Evolutionary conservation across 2,797 vertebrate species (phyloP).

Genomic region (Tenualosa ilisha): DNA sequence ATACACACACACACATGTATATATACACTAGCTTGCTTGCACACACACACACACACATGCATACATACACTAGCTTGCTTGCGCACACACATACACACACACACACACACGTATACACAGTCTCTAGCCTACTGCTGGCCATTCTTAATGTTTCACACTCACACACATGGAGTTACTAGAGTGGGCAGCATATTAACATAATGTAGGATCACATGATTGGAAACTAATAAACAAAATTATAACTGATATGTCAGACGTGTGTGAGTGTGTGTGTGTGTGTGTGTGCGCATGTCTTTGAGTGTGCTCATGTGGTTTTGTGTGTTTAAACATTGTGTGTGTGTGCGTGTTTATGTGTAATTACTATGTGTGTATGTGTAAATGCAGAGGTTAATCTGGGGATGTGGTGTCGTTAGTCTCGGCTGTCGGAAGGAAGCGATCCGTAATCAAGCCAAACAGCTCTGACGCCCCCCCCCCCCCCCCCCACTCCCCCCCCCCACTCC

Average conservation of each 20-base stretch:
- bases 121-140: no score
- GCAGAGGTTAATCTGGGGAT: constrained; percentile 50
- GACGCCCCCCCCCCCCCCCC: constrained; percentile 59
- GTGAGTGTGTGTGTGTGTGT: neutral
- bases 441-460: constrained; percentile 78
- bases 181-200: neutral
- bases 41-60: no score
- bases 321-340: neutral
- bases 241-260: neutral
- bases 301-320: neutral
- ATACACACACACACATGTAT: neutral
- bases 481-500: no score
- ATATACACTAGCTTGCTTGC: no score
- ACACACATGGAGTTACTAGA: no score
- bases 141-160: no score
- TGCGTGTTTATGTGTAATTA: neutral
- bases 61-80: neutral
- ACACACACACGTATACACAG: no score
- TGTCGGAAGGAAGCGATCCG: constrained; percentile 69
- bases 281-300: neutral
- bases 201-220: neutral
- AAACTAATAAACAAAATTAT: neutral
- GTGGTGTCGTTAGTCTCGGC: constrained; percentile 66
- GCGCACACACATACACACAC: neutral
- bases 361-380: no score